phyloP scores from a whole-genome alignment of 2,797 vertebrate species.

The Cyclopterus lumpus region DNA sequence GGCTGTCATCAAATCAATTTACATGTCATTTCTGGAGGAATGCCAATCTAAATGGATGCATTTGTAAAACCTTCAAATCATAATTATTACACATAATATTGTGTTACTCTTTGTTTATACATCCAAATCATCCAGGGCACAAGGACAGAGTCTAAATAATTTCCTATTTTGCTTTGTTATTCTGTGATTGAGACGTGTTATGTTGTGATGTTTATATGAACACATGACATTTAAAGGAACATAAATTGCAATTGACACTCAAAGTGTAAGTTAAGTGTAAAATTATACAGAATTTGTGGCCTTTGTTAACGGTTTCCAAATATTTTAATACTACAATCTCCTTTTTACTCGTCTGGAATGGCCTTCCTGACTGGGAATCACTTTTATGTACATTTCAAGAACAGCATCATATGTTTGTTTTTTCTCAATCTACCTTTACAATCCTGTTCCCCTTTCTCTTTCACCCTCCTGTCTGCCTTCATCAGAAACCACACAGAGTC shows the following conservation, averaged over 20 bases:
- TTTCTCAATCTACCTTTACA: slow-evolving; percentile 22
- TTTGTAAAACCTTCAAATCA: slow-evolving; percentile 3
- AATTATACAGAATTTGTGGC: rapidly evolving
- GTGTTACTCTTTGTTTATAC: not conserved
- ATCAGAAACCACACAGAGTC: slow-evolving; percentile 94
- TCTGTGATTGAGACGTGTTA: slow-evolving; percentile 3
- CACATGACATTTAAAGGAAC: not conserved
- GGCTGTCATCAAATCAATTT: slow-evolving; percentile 26
- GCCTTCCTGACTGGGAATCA: not conserved
- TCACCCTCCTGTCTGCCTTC: slow-evolving; percentile 38
- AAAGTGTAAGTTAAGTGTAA: not conserved
- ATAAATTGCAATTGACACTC: not conserved
- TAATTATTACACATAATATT: not conserved
- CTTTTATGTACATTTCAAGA: not conserved
- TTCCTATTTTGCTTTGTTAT: not conserved
- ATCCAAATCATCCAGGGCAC: not conserved
- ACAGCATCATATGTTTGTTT: slow-evolving; percentile 1
- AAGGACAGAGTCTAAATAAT: not conserved
- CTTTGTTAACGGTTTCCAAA: not conserved
- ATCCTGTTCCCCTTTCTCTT: slow-evolving; percentile 38
- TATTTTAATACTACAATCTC: not conserved
- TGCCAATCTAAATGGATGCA: slow-evolving; percentile 13
- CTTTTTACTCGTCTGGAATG: not conserved
- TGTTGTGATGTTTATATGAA: not conserved
- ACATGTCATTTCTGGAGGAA: slow-evolving; percentile 15